Conservation (phyloP, 2,888 invertebrate genomes). For the Automeris io region DNA sequence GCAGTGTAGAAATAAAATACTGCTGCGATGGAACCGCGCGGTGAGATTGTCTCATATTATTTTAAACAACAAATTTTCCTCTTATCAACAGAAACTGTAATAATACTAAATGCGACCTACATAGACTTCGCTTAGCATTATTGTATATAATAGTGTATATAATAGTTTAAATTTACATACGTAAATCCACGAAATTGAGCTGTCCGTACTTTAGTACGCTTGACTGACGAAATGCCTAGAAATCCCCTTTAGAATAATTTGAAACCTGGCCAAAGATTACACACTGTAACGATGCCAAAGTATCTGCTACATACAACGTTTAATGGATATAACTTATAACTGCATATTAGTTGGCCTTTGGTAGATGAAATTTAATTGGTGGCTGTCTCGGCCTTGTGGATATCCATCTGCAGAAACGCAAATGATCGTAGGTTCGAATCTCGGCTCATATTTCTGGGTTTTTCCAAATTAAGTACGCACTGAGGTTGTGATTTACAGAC, state of each 20-base stretch:
- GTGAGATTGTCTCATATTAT: background rate
- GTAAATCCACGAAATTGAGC: constrained; percentile 6
- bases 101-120: background rate
- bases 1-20: no score
- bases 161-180: background rate
- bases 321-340: constrained; percentile 7
- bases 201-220: constrained; percentile 5
- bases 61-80: background rate
- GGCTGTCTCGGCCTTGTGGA: no score
- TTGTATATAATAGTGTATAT: no score
- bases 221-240: constrained; percentile 10
- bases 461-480: no score
- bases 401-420: no score
- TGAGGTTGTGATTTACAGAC: no score
- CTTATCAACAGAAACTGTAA: background rate
- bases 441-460: no score
- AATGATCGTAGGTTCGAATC: no score
- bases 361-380: no score
- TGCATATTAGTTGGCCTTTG: no score
- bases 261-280: constrained; percentile 9
- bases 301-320: constrained; percentile 7
- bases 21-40: no score
- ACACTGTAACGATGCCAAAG: constrained; percentile 7
- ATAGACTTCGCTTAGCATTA: no score
- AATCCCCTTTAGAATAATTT: constrained; percentile 9